phyloP scores from a whole-genome alignment of 1,140 invertebrate species.

The Diuraphis noxia region DNA sequence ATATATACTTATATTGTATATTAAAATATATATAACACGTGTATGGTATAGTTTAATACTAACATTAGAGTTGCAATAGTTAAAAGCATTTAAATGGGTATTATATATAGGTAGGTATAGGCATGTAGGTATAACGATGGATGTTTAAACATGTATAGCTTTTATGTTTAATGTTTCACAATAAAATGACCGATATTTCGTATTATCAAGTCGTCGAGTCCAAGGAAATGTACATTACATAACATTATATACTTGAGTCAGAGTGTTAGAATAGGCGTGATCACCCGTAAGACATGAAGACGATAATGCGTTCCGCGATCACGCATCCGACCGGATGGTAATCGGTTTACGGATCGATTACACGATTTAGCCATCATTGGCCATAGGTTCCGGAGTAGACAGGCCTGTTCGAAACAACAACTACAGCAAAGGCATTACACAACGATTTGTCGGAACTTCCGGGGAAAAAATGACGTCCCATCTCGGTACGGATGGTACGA shows the following conservation, averaged over 20 bases:
- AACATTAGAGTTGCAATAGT: background rate
- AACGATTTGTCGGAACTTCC: background rate
- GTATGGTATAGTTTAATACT: background rate
- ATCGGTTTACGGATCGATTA: background rate
- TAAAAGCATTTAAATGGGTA: background rate
- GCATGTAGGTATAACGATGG: background rate
- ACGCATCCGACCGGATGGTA: background rate
- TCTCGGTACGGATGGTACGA: no score
- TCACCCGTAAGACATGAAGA: background rate
- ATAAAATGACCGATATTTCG: conserved; percentile 6
- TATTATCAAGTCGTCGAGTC: background rate
- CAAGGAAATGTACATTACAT: background rate
- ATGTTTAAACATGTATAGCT: background rate
- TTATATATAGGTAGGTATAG: background rate
- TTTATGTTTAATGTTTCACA: background rate
- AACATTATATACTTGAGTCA: background rate
- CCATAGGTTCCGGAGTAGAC: background rate
- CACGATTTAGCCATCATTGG: background rate
- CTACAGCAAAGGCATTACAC: background rate
- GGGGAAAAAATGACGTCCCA: background rate
- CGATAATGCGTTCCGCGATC: background rate
- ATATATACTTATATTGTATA: conserved; percentile 8
- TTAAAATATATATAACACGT: conserved; percentile 13
- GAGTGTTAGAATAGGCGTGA: background rate
- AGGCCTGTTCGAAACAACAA: background rate